Conservation (phyloP, 2,797 vertebrate species). For the Gila robusta region DNA sequence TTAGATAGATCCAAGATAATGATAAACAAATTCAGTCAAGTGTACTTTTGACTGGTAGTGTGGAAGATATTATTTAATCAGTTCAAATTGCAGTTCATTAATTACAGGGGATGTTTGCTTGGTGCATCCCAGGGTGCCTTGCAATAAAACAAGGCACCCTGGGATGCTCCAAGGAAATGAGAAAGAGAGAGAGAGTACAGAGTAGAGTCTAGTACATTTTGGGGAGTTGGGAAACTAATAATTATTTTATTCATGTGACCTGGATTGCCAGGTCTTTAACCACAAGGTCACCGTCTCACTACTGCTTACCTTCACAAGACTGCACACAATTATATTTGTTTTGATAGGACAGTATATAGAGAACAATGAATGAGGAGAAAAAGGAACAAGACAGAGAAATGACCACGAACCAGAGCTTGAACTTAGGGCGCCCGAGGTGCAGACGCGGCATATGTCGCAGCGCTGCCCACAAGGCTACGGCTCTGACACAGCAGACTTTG, state of each 20-base stretch:
- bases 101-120: slow-evolving; percentile 16
- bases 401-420: neutral
- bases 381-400: neutral
- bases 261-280: neutral
- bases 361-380: neutral
- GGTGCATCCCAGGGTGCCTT: slow-evolving; percentile 14
- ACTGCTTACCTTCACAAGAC: too few species aligned
- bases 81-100: slow-evolving; percentile 1
- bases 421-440: neutral
- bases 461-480: neutral
- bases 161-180: neutral
- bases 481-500: slow-evolving; percentile 9
- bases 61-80: slow-evolving; percentile 2
- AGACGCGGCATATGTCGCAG: neutral
- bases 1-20: slow-evolving; percentile 4
- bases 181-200: neutral
- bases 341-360: neutral
- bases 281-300: neutral
- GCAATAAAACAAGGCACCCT: slow-evolving; percentile 22
- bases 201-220: neutral
- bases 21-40: neutral
- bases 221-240: neutral
- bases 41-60: neutral
- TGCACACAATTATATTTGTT: neutral
- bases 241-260: neutral